Conservation (phyloP, 2,113 vertebrate species). For the Genyomyrus donnyi region DNA sequence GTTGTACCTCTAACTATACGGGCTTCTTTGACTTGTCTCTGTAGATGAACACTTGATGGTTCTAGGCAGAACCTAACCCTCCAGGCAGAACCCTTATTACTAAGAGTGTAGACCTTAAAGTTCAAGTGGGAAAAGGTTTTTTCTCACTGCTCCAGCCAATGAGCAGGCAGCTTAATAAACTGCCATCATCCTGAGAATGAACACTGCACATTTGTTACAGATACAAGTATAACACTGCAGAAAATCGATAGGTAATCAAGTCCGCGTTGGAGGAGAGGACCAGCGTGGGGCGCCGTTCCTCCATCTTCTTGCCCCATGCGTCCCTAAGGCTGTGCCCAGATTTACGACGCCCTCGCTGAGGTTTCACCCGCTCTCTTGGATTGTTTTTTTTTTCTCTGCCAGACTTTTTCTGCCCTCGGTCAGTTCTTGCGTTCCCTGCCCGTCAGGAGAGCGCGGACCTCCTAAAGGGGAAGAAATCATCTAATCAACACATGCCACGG, state of each 20-base stretch:
- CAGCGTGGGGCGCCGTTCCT: not conserved
- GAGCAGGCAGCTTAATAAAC: slow-evolving; percentile 20
- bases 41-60: not conserved
- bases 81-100: not conserved
- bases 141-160: not conserved
- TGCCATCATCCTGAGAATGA: slow-evolving; percentile 29
- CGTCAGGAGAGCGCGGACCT: not conserved
- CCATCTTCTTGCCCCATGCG: not conserved
- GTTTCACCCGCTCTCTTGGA: not conserved
- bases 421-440: not conserved
- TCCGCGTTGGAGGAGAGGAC: slow-evolving; percentile 22
- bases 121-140: not conserved
- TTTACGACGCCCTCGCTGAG: not conserved
- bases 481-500: not conserved
- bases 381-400: not conserved
- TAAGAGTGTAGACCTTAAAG: not conserved
- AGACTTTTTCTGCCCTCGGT: not conserved
- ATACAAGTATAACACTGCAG: slow-evolving; percentile 31
- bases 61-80: not conserved
- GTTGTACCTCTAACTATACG: not conserved
- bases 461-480: not conserved
- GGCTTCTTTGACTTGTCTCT: not conserved
- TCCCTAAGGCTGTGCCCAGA: not conserved
- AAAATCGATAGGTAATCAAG: slow-evolving; percentile 42
- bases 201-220: slow-evolving; percentile 31